These are phyloP conservation scores for Hypothenemus hampei DNA, from an alignment of 1,140 invertebrate species.

Conservation along the genomic window DNA sequence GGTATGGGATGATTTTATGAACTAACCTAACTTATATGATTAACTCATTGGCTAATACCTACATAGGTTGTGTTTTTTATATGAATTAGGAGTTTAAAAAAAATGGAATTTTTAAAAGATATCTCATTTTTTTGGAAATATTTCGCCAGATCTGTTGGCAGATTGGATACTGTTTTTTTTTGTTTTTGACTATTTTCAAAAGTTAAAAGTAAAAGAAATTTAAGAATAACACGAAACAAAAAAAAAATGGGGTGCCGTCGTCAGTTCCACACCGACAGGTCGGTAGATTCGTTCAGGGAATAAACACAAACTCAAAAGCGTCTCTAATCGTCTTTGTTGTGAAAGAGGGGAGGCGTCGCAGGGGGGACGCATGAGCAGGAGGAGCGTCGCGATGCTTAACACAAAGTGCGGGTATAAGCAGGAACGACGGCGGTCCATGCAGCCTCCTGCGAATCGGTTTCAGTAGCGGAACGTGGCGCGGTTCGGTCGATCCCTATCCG, in stretches of 20 bases:
- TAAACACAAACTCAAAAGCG: constrained; percentile 44
- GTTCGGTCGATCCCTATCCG: constrained; percentile 7
- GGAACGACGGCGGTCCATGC: constrained; percentile 40
- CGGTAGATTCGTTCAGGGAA: constrained; percentile 43
- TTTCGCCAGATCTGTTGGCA: too few relatives aligned
- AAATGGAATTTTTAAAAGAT: too few relatives aligned
- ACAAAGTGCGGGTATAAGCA: constrained; percentile 44
- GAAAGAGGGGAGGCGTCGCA: constrained; percentile 24
- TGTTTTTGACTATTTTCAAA: too few relatives aligned
- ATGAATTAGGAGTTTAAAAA: too few relatives aligned
- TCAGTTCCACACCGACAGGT: constrained; percentile 40
- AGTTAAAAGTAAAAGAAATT: too few relatives aligned
- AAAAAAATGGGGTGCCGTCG: constrained; percentile 17
- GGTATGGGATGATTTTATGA: too few relatives aligned
- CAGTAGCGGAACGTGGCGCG: constrained; percentile 36
- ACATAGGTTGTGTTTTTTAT: too few relatives aligned
- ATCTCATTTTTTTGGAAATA: too few relatives aligned
- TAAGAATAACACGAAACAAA: constrained; percentile 8
- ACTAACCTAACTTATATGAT: too few relatives aligned
- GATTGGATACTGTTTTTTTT: too few relatives aligned
- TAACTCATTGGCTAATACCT: too few relatives aligned
- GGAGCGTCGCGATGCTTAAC: constrained; percentile 44
- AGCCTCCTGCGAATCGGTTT: constrained; percentile 35
- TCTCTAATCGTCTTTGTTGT: constrained; percentile 43
- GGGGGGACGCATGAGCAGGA: constrained; percentile 44